Evolutionary conservation across 2,113 vertebrate genomes (phyloP).

Genomic region (Bubo scandiacus): DNA sequence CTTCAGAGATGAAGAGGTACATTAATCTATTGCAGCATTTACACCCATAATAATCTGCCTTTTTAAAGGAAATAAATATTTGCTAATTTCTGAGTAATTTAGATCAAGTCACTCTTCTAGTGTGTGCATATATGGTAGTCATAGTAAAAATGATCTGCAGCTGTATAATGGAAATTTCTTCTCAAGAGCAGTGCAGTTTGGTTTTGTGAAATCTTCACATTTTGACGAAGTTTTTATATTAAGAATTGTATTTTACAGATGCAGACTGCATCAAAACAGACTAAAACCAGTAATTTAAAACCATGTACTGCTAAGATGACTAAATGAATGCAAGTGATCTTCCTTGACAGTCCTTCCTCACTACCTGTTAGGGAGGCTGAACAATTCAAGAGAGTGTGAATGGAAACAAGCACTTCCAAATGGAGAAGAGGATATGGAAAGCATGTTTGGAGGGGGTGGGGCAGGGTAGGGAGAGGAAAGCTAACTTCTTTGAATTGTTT

Average conservation of each 20-base stretch:
- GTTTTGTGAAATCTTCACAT: not conserved
- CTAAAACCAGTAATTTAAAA: not conserved
- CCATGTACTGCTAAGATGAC: not conserved
- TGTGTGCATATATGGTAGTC: not conserved
- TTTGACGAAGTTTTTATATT: not conserved
- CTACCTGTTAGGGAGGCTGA: not conserved
- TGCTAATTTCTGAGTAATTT: conserved; percentile 18
- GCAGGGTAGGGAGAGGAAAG: not conserved
- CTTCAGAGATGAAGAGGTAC: conserved; percentile 12
- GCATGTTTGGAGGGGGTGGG: not conserved
- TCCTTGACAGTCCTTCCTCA: not conserved
- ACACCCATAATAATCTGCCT: not conserved
- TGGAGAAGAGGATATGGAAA: not conserved
- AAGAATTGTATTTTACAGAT: not conserved
- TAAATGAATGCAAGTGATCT: not conserved
- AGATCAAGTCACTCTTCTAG: not conserved
- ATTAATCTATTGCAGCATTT: conserved; percentile 1
- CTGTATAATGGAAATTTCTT: not conserved
- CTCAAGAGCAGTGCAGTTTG: not conserved
- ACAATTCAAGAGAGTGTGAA: not conserved
- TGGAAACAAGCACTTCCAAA: conserved; percentile 9
- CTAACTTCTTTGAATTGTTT: conserved; percentile 40
- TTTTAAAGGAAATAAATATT: conserved; percentile 28
- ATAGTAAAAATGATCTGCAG: conserved; percentile 13
- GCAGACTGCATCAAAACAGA: not conserved